A percentile compares a stretch with the other conserved stretches of the same genome.
Evolutionary conservation across 2,113 vertebrate species (phyloP).

Genomic region (Todiramphus saurophagus): DNA sequence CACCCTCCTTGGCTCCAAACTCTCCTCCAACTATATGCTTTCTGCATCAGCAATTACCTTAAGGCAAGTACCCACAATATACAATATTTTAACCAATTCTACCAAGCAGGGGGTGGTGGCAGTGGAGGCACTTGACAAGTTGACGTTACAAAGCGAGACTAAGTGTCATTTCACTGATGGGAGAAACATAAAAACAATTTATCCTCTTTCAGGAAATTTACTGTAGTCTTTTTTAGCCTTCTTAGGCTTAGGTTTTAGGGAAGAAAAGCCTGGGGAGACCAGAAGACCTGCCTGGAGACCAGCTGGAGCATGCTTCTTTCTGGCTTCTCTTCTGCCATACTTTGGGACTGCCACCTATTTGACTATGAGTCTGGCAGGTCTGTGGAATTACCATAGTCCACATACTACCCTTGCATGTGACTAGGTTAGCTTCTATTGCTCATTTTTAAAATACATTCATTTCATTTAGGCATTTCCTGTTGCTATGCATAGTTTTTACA

Average conservation of each 20-base stretch:
- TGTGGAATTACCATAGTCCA: background rate
- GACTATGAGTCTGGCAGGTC: background rate
- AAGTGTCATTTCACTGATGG: background rate
- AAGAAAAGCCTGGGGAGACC: background rate
- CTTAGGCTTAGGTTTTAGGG: background rate
- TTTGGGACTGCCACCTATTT: background rate
- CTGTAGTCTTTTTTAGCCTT: background rate
- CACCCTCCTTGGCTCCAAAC: background rate
- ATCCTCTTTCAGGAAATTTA: background rate
- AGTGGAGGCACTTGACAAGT: background rate
- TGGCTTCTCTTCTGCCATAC: background rate
- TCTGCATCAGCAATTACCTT: background rate
- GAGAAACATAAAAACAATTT: background rate
- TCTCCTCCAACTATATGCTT: background rate
- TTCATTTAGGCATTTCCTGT: constrained; percentile 4
- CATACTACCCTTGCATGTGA: background rate
- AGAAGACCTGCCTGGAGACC: background rate
- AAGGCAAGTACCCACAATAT: background rate
- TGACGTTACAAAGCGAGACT: background rate
- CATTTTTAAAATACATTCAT: background rate
- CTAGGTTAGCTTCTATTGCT: background rate
- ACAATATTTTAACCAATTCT: background rate
- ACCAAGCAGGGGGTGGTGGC: background rate
- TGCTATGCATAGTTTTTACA: background rate
- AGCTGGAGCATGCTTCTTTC: background rate